Percentiles rank a stretch among this genome's conserved stretches.
Conservation (phyloP, 2,113 vertebrate species). For the Hippocampus zosterae region DNA sequence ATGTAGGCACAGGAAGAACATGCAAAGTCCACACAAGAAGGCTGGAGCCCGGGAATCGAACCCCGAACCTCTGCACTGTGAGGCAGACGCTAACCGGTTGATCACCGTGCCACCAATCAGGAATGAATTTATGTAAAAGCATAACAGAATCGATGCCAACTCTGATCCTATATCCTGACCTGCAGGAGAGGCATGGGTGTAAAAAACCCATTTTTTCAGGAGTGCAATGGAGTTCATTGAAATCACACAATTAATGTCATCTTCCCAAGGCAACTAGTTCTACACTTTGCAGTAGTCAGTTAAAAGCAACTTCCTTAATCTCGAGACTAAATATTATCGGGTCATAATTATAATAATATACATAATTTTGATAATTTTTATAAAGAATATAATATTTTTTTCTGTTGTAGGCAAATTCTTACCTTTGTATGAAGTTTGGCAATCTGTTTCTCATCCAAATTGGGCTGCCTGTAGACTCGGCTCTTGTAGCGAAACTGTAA, state of each 20-base stretch:
- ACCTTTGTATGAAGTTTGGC: slow-evolving; percentile 80
- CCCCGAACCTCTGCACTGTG: too few relatives aligned
- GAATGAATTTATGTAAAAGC: neutral
- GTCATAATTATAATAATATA: neutral
- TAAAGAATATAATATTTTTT: too few relatives aligned
- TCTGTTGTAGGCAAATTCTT: neutral
- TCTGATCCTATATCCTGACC: neutral
- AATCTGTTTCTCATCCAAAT: slow-evolving; percentile 77
- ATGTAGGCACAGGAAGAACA: too few relatives aligned
- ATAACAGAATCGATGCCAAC: neutral
- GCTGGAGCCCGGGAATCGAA: too few relatives aligned
- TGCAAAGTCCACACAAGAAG: too few relatives aligned
- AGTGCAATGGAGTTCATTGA: neutral
- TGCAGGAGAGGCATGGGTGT: neutral
- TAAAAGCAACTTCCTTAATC: neutral
- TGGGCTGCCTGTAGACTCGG: slow-evolving; percentile 71
- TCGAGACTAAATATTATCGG: neutral
- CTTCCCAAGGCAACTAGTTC: neutral
- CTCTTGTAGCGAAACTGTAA: slow-evolving; percentile 80
- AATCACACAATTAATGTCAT: neutral
- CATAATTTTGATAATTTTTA: too few relatives aligned
- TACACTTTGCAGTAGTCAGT: neutral
- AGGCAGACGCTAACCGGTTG: too few relatives aligned
- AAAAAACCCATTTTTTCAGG: neutral
- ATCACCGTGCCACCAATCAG: too few relatives aligned